A percentile compares a stretch with the other conserved stretches of the same genome.
Evolutionary conservation across 2,113 vertebrate species (phyloP).

Genomic region (Tragelaphus scriptus): DNA sequence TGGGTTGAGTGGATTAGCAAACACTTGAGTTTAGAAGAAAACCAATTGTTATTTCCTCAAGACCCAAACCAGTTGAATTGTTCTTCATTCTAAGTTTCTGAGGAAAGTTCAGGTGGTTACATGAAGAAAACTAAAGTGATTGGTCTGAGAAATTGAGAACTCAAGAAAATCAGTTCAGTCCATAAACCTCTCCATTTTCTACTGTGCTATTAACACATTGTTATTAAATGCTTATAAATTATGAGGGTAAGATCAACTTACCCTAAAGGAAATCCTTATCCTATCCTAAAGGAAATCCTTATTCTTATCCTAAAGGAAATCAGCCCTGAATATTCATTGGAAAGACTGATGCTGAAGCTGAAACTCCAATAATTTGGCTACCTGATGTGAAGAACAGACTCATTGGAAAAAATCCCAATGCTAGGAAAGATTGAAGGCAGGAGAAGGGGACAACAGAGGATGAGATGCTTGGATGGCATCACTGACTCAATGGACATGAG

Average conservation of each 20-base stretch:
- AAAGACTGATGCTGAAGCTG: neutral
- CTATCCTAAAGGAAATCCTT: neutral
- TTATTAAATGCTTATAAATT: constrained; percentile 34
- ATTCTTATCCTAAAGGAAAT: neutral
- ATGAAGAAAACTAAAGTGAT: neutral
- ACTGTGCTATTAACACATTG: neutral
- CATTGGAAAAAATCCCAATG: neutral
- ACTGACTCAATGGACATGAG: neutral
- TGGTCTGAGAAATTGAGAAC: constrained; percentile 8
- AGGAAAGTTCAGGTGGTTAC: neutral
- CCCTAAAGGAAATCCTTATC: neutral
- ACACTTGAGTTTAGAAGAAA: constrained; percentile 12
- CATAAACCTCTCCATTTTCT: neutral
- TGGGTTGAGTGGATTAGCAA: neutral
- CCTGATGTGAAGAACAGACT: neutral
- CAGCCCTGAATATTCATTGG: neutral
- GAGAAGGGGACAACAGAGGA: neutral
- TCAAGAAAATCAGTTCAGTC: constrained; percentile 9
- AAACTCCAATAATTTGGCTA: neutral
- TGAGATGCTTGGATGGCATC: neutral
- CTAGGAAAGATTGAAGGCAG: neutral
- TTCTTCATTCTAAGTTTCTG: neutral
- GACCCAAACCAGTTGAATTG: neutral
- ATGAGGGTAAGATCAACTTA: neutral
- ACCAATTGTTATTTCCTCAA: neutral